phyloP scores from a whole-genome alignment of 2,113 vertebrate species.

The Corydoras maculifer region DNA sequence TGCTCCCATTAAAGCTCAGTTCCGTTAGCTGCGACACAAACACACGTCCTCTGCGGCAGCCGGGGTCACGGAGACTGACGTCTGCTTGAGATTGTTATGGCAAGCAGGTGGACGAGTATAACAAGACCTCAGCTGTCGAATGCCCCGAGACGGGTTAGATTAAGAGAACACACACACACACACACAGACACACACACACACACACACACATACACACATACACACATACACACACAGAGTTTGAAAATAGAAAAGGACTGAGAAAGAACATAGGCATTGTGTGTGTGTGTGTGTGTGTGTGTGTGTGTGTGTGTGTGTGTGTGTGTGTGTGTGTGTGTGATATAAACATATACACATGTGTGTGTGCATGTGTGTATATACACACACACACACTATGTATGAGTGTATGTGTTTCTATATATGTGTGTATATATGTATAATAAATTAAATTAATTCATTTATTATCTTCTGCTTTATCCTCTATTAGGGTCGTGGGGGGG shows the following conservation, averaged over 20 bases:
- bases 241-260: too few species aligned
- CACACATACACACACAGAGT: conserved; percentile 15
- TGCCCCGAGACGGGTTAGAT: conserved; percentile 49
- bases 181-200: conserved; percentile 36
- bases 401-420: background rate
- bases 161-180: conserved; percentile 37
- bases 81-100: conserved; percentile 34
- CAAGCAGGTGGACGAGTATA: conserved; percentile 59
- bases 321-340: too few species aligned
- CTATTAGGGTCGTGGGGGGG: too few species aligned
- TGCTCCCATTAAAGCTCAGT: too few species aligned
- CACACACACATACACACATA: conserved; percentile 32
- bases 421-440: too few species aligned
- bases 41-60: background rate
- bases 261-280: too few species aligned
- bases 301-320: background rate
- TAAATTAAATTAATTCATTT: too few species aligned
- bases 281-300: background rate
- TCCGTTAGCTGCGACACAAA: background rate
- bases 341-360: conserved; percentile 6
- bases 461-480: too few species aligned
- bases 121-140: conserved; percentile 58
- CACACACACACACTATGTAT: background rate
- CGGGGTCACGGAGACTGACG: background rate
- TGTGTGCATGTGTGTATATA: background rate